Evolutionary conservation across 1,140 invertebrate genomes (phyloP), one percentile per base, ranked within the genome.

Genomic region (Copidosoma floridanum): DNA sequence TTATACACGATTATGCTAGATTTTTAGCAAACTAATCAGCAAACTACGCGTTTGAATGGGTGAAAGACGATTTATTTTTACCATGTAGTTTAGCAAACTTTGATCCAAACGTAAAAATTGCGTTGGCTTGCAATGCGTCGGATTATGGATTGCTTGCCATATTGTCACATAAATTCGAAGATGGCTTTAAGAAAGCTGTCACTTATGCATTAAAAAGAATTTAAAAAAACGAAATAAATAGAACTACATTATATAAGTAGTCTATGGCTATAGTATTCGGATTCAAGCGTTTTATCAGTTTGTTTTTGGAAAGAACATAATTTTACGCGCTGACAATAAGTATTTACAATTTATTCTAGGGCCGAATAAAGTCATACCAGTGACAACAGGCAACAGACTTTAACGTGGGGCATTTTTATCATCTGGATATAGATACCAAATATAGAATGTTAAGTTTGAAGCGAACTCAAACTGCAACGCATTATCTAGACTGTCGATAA

Each of bases 181-280:
- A 81, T 6, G 8, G 83, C 82, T 21, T 27, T 44, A 46, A 50
- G 50, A 57, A 18, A 24, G 44, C 56, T 4, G 37, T 50, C n/a
- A 46, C 56, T n/a, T 57, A 47, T 21, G 44, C 43, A 23, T 48
- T 65, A 12, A 59, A 51, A 40, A 29, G 72, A 2, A 59, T 85
- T 18, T 69, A 65, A 16, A 38, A 61, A 35, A 67, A 79, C 14
- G 81, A 85, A 69, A 68, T 65, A 57, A 78, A 78, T 44, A 82
- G 80, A 55, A 37, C 66, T 32, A 72, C 80, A 57, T 72, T 81
- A 21, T 80, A 85, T 47, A 77, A 78, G 55, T 81, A 84, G 69
- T 78, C 67, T 2, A 67, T 80, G 4, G 21, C 83, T 75, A 61
- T 83, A 18, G 56, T 82, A 16, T 78, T 68, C 62, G 74, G 62